Conservation (phyloP, 2,888 invertebrate genomes). For the Drosophila longiperda region DNA sequence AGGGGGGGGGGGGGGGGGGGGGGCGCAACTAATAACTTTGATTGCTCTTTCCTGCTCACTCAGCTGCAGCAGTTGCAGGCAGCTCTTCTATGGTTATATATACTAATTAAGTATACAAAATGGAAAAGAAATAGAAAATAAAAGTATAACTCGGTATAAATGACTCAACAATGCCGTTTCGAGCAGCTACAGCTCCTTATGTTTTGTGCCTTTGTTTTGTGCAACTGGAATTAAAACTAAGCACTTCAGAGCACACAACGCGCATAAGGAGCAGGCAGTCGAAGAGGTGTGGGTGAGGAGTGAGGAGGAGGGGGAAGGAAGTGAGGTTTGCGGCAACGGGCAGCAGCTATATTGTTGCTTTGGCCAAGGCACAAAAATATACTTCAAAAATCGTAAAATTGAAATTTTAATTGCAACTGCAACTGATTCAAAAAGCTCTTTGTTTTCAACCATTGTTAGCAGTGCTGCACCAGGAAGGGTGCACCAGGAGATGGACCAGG, state of each 20-base stretch:
- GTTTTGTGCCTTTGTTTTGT: conserved; percentile 61
- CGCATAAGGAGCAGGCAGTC: conserved; percentile 54
- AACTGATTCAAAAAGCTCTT: conserved; percentile 66
- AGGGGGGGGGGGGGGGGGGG: too few relatives aligned
- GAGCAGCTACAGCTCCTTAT: conserved; percentile 39
- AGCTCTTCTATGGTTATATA: conserved; percentile 19
- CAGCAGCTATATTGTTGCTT: conserved; percentile 19
- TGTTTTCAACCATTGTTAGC: conserved; percentile 46
- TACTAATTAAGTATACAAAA: conserved; percentile 58
- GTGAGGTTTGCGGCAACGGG: neutral
- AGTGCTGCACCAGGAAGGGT: neutral
- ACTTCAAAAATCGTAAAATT: conserved; percentile 78
- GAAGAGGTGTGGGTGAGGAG: neutral
- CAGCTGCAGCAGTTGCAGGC: conserved; percentile 13
- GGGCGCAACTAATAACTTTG: conserved; percentile 17
- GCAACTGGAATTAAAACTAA: conserved; percentile 70
- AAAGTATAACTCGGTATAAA: conserved; percentile 39
- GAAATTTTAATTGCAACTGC: conserved; percentile 80
- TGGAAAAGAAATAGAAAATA: conserved; percentile 19
- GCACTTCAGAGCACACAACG: conserved; percentile 70
- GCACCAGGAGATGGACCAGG: neutral
- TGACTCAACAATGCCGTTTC: conserved; percentile 43
- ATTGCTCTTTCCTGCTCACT: conserved; percentile 40
- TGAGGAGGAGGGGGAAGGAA: neutral
- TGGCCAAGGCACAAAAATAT: conserved; percentile 37